Conservation (phyloP, 1,140 invertebrate species). For the Diploscapter pachys region DNA sequence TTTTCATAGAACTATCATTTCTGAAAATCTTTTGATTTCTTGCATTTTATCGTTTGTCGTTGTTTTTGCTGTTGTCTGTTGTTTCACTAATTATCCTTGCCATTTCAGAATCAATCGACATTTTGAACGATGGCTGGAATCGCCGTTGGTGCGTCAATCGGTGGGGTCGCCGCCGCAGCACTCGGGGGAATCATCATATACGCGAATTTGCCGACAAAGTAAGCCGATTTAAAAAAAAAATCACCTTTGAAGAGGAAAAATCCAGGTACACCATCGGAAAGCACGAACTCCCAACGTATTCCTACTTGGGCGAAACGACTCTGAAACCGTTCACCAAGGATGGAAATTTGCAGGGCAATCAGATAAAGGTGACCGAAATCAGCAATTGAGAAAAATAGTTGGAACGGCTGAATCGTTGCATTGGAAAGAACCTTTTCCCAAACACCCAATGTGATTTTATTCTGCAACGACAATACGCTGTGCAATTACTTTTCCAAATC, state of each 20-base stretch:
- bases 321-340: slow-evolving; percentile 23
- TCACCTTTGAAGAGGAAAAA: no score
- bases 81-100: no score
- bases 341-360: slow-evolving; percentile 5
- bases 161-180: slow-evolving; percentile 28
- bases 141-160: slow-evolving; percentile 6
- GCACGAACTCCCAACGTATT: slow-evolving; percentile 18
- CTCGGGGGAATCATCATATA: slow-evolving; percentile 35
- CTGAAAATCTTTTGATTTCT: no score
- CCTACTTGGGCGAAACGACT: slow-evolving; percentile 24
- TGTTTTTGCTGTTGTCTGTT: no score
- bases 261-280: slow-evolving; percentile 34
- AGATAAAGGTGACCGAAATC: slow-evolving; percentile 11
- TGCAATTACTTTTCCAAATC: not conserved
- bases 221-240: no score
- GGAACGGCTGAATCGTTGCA: not conserved
- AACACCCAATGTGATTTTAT: slow-evolving; percentile 1
- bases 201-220: slow-evolving; percentile 37
- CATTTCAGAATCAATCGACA: no score
- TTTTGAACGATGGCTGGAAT: no score
- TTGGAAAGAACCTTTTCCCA: not conserved
- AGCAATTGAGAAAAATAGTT: slow-evolving; percentile 4
- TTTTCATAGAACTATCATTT: no score
- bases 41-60: no score
- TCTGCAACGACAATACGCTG: not conserved